A percentile compares a stretch with the other conserved stretches of the same genome.
Conservation (phyloP, 2,797 vertebrate species). For the Macropodus opercularis region DNA sequence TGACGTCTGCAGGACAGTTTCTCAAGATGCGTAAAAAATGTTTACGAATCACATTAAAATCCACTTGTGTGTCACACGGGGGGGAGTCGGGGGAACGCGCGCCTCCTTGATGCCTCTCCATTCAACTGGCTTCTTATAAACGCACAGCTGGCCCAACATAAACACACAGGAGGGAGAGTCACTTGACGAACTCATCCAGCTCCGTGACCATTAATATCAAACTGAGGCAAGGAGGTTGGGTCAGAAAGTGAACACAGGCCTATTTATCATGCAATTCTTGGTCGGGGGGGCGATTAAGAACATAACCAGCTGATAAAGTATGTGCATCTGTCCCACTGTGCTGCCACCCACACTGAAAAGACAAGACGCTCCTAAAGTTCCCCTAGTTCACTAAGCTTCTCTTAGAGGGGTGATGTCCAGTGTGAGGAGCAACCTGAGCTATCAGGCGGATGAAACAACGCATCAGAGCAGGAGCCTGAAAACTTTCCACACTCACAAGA, state of each 20-base stretch:
- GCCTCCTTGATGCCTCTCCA: conserved; percentile 33
- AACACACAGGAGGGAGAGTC: conserved; percentile 60
- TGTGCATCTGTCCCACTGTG: conserved; percentile 9
- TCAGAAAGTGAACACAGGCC: conserved; percentile 11
- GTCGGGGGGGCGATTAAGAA: background rate
- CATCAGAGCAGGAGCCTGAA: background rate
- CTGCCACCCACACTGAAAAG: conserved; percentile 4
- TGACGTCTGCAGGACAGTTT: conserved; percentile 42
- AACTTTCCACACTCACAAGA: background rate
- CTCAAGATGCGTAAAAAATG: conserved; percentile 37
- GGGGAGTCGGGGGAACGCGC: background rate
- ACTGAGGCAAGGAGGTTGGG: conserved; percentile 23
- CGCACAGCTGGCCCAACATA: conserved; percentile 51
- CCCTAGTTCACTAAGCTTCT: conserved; percentile 3
- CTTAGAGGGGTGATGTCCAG: conserved; percentile 1
- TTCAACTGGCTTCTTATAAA: conserved; percentile 43
- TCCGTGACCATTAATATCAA: conserved; percentile 48
- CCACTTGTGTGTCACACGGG: conserved; percentile 48
- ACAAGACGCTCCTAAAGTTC: background rate
- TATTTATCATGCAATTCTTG: background rate
- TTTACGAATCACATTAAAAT: conserved; percentile 65
- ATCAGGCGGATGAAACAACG: background rate
- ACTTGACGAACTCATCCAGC: conserved; percentile 64
- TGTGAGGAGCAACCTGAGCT: conserved; percentile 1
- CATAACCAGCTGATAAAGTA: background rate